Conservation (phyloP, 2,113 vertebrate species). For the Rhinolophus ferrumequinum region DNA sequence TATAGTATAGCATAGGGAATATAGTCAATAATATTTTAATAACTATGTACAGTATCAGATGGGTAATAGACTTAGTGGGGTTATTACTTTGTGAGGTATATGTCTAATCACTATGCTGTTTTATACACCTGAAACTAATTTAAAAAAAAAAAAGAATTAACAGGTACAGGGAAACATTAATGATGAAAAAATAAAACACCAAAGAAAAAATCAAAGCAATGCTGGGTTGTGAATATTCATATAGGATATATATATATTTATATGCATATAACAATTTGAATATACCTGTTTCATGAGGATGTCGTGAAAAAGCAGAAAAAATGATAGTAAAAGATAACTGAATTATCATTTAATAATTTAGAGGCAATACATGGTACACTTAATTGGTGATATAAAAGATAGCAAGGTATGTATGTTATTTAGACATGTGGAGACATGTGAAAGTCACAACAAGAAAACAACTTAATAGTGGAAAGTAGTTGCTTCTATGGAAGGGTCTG, state of each 20-base stretch:
- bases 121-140: too few species aligned
- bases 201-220: background rate
- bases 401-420: background rate
- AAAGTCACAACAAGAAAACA: background rate
- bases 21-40: too few species aligned
- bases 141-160: background rate
- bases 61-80: too few species aligned
- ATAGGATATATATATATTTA: background rate
- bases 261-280: background rate
- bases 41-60: too few species aligned
- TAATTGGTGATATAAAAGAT: background rate
- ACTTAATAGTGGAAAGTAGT: background rate
- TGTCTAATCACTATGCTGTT: too few species aligned
- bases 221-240: background rate
- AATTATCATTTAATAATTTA: constrained; percentile 5
- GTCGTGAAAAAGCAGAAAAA: background rate
- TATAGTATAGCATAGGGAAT: too few species aligned
- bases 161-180: background rate
- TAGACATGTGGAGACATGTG: background rate
- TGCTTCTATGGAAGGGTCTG: background rate
- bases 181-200: background rate
- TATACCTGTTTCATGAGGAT: background rate
- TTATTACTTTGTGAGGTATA: too few species aligned
- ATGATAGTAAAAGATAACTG: background rate
- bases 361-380: background rate